Percentiles rank a stretch among this genome's conserved stretches.
These are phyloP conservation scores for Nephila pilipes DNA, from an alignment of 1,140 invertebrate species.

Conservation along the genomic window DNA sequence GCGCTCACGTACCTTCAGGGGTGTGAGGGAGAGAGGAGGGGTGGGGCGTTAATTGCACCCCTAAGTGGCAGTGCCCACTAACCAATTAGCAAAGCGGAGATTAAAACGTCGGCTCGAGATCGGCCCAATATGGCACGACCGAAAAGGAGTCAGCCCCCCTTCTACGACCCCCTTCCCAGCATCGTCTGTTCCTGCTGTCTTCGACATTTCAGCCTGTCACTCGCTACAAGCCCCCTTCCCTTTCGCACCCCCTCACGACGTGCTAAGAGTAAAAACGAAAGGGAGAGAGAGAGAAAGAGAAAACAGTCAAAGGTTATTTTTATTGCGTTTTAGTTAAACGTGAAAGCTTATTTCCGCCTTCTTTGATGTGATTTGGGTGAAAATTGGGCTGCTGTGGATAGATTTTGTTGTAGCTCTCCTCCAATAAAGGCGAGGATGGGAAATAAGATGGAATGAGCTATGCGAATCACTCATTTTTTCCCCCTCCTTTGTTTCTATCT, in stretches of 20 bases:
- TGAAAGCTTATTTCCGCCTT: conserved; percentile 47
- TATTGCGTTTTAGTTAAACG: conserved; percentile 50
- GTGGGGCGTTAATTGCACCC: conserved; percentile 69
- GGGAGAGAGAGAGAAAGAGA: neutral
- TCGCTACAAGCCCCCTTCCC: neutral
- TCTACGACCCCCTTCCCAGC: too few species aligned
- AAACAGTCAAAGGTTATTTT: conserved; percentile 69
- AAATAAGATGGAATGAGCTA: too few species aligned
- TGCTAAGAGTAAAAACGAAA: neutral
- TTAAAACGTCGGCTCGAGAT: conserved; percentile 74
- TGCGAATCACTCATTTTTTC: too few species aligned
- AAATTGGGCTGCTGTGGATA: conserved; percentile 46
- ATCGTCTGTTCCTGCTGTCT: neutral
- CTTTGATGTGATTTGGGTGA: conserved; percentile 23
- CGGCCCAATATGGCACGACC: conserved; percentile 74
- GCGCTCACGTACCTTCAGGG: conserved; percentile 28
- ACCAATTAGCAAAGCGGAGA: conserved; percentile 76
- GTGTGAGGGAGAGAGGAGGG: neutral
- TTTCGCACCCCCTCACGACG: neutral
- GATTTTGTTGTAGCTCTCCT: neutral
- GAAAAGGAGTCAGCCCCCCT: neutral
- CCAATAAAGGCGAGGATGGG: neutral
- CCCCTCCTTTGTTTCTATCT: too few species aligned
- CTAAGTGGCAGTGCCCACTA: conserved; percentile 75
- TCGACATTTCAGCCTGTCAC: conserved; percentile 12